These are phyloP conservation scores for Montipora cactus DNA, from an alignment of 64 coral and sea anemone species.

Conservation along the genomic window DNA sequence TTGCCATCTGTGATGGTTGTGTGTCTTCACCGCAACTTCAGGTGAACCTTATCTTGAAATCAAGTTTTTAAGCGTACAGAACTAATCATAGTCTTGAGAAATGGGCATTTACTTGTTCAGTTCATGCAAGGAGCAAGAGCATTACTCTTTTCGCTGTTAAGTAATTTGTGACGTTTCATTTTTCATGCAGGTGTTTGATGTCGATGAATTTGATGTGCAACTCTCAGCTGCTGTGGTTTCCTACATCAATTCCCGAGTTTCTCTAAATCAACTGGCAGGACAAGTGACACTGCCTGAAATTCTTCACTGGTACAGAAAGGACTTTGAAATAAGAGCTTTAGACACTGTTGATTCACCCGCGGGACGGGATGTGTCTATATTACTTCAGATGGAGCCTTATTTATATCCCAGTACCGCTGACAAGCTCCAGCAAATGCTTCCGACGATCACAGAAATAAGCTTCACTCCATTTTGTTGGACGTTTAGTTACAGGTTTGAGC, in stretches of 20 bases:
- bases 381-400: slow-evolving; percentile 83
- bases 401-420: slow-evolving; percentile 47
- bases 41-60: slow-evolving; percentile 43
- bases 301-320: slow-evolving; percentile 89
- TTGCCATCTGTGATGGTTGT: slow-evolving; percentile 90
- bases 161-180: too few relatives aligned
- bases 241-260: slow-evolving; percentile 73
- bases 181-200: slow-evolving; percentile 77
- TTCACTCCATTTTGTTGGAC: slow-evolving; percentile 88
- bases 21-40: slow-evolving; percentile 90
- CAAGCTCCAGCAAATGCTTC: slow-evolving; percentile 72
- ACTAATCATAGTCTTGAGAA: too few relatives aligned
- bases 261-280: slow-evolving; percentile 57
- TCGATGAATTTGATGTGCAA: slow-evolving; percentile 64
- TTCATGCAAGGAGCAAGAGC: too few relatives aligned
- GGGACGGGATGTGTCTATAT: slow-evolving; percentile 60
- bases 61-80: neutral
- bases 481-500: slow-evolving; percentile 91
- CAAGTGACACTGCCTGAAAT: slow-evolving; percentile 88
- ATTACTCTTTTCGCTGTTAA: too few relatives aligned
- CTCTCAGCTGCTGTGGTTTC: slow-evolving; percentile 55
- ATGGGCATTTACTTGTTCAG: too few relatives aligned
- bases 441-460: slow-evolving; percentile 72
- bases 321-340: slow-evolving; percentile 65
- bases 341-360: neutral